Percentiles rank a stretch among this genome's conserved stretches.
Evolutionary conservation across 2,113 vertebrate species (phyloP).

Genomic region (Zosterops hypoxanthus): DNA sequence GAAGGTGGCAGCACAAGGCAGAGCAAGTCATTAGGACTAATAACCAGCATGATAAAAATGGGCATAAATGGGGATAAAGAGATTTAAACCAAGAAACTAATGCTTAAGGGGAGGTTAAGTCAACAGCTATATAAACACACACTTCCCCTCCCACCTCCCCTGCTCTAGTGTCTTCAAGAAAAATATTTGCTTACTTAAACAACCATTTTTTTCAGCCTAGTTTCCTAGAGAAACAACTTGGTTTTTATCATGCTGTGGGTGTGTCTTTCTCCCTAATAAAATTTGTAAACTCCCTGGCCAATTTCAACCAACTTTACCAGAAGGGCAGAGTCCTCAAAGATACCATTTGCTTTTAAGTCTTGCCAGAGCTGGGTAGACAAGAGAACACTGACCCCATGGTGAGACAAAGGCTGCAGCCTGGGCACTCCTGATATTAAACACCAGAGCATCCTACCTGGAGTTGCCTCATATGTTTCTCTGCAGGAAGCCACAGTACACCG

Average conservation of each 20-base stretch:
- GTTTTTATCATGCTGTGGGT: background rate
- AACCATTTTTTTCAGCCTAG: background rate
- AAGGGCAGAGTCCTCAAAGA: constrained; percentile 2
- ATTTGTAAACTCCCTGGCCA: background rate
- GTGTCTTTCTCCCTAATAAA: constrained; percentile 28
- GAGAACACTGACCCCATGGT: background rate
- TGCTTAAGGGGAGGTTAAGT: background rate
- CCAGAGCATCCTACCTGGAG: constrained; percentile 5
- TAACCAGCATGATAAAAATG: background rate
- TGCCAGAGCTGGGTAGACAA: background rate
- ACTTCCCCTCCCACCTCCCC: background rate
- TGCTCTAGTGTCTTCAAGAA: constrained; percentile 13
- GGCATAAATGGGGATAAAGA: constrained; percentile 1
- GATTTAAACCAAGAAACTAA: constrained; percentile 12
- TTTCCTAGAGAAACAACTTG: constrained; percentile 45
- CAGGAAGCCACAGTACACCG: background rate
- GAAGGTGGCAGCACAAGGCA: background rate
- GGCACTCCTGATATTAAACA: background rate
- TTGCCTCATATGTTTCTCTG: background rate
- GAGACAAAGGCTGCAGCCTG: background rate
- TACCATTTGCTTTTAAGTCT: background rate
- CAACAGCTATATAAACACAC: background rate
- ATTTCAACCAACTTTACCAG: constrained; percentile 17
- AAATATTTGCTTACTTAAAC: constrained; percentile 9
- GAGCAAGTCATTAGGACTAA: background rate